Percentiles rank a stretch among this genome's conserved stretches.
phyloP scores from a whole-genome alignment of 2,113 vertebrate species.

The Protobothrops flavoviridis region DNA sequence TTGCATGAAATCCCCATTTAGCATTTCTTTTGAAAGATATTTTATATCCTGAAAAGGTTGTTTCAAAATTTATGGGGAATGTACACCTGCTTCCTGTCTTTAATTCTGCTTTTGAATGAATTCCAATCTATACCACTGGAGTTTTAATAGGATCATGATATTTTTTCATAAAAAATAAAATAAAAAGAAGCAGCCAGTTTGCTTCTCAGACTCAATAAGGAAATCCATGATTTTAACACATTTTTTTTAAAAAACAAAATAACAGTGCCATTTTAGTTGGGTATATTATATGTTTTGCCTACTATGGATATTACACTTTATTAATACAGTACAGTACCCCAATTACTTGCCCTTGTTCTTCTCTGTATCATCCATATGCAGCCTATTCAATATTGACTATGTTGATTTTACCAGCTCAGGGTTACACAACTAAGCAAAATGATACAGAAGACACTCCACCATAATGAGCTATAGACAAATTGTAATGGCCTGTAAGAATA shows the following conservation, averaged over 20 bases:
- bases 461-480: background rate
- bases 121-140: background rate
- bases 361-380: background rate
- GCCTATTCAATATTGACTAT: background rate
- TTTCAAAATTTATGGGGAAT: background rate
- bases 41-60: background rate
- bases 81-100: background rate
- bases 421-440: background rate
- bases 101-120: background rate
- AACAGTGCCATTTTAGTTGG: background rate
- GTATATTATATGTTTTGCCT: background rate
- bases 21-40: background rate
- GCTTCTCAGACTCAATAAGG: background rate
- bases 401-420: background rate
- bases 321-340: background rate
- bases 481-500: background rate
- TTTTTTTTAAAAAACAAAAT: background rate
- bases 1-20: background rate
- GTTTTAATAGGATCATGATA: background rate
- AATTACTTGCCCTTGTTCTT: background rate
- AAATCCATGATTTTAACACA: background rate
- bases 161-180: background rate
- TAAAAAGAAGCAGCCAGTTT: background rate
- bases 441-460: background rate
- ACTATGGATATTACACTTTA: background rate